Conservation (phyloP, 2,113 vertebrate genomes). For the Oenanthe oenanthe region DNA sequence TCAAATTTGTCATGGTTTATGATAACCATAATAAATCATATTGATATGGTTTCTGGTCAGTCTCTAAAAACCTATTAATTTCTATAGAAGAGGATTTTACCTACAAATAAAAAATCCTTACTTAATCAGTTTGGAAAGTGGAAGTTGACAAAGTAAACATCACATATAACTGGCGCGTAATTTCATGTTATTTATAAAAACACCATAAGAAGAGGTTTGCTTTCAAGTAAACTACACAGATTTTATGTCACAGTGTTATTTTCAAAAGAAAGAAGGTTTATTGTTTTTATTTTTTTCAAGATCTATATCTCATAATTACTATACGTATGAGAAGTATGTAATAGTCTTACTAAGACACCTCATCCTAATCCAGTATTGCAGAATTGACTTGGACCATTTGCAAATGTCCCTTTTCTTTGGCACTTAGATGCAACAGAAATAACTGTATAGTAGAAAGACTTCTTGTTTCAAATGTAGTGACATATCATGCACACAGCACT, state of each 20-base stretch:
- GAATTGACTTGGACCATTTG: background rate
- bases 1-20: background rate
- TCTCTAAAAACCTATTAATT: background rate
- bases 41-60: background rate
- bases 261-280: background rate
- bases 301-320: background rate
- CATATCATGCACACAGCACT: background rate
- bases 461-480: background rate
- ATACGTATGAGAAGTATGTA: background rate
- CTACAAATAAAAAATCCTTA: background rate
- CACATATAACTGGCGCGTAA: background rate
- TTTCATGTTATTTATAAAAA: constrained; percentile 50
- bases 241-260: background rate
- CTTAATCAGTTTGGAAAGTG: background rate
- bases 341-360: background rate
- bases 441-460: background rate
- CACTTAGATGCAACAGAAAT: background rate
- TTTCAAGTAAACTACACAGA: background rate
- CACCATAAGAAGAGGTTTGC: background rate
- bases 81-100: background rate
- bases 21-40: background rate
- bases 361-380: background rate
- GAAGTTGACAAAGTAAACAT: constrained; percentile 56
- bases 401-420: background rate
- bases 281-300: background rate